Percentiles rank a stretch among this genome's conserved stretches.
These are phyloP conservation scores for Galerucella pusilla DNA, from an alignment of 2,888 invertebrate genomes.

Conservation along the genomic window DNA sequence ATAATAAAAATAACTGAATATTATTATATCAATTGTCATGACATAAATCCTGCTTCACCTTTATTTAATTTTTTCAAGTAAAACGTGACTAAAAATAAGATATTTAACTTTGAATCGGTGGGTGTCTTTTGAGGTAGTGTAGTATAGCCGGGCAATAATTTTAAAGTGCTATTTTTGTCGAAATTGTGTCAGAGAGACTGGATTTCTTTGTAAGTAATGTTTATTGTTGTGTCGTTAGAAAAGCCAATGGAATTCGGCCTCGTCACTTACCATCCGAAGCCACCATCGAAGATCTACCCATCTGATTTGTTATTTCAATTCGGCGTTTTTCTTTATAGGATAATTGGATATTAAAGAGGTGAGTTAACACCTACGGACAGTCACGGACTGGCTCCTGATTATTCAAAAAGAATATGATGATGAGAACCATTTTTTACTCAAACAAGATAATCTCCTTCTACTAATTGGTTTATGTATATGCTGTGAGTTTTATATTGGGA, in stretches of 20 bases:
- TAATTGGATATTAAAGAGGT: constrained; percentile 42
- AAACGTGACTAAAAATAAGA: constrained; percentile 38
- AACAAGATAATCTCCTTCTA: neutral
- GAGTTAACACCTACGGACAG: constrained; percentile 40
- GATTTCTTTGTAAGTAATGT: constrained; percentile 36
- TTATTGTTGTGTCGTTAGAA: constrained; percentile 34
- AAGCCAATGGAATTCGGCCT: constrained; percentile 35
- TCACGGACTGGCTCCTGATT: constrained; percentile 15
- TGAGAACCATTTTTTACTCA: neutral
- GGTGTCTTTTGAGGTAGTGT: constrained; percentile 38
- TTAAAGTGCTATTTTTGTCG: constrained; percentile 42
- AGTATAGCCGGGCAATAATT: constrained; percentile 36
- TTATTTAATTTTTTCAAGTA: constrained; percentile 30
- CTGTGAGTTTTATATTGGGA: neutral
- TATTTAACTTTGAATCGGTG: constrained; percentile 31
- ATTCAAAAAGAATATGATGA: neutral
- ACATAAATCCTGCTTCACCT: constrained; percentile 22
- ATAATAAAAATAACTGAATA: constrained; percentile 30
- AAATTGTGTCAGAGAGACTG: constrained; percentile 40
- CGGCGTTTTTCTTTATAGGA: constrained; percentile 43
- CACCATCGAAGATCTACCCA: constrained; percentile 33
- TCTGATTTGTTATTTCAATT: constrained; percentile 50
- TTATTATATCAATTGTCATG: constrained; percentile 31
- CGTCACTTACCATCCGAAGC: constrained; percentile 33
- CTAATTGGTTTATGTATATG: neutral